Conservation (phyloP, 2,888 invertebrate genomes). For the Aporophyla nigra region DNA sequence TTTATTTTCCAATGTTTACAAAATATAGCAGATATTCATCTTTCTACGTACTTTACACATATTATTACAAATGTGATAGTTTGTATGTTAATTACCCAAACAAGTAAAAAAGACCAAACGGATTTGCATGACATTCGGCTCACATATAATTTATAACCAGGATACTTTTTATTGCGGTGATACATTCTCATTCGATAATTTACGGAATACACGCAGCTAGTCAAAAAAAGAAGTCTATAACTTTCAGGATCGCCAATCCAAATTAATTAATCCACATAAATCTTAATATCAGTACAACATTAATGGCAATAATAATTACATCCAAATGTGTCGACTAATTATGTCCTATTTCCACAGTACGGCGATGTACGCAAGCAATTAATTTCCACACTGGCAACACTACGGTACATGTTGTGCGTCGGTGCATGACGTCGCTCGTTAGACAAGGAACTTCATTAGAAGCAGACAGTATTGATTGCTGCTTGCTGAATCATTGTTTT, state of each 20-base stretch:
- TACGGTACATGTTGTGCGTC: slow-evolving; percentile 37
- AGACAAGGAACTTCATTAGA: slow-evolving; percentile 57
- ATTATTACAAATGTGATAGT: no score
- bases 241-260: not conserved
- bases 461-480: slow-evolving; percentile 43
- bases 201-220: no score
- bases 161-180: no score
- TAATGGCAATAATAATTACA: slow-evolving; percentile 15
- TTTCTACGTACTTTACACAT: no score
- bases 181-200: no score
- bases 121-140: no score
- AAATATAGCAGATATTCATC: not conserved
- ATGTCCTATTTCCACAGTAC: slow-evolving; percentile 21
- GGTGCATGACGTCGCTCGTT: slow-evolving; percentile 51
- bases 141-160: no score
- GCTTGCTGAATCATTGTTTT: slow-evolving; percentile 59
- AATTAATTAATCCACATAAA: slow-evolving; percentile 3
- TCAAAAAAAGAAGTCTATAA: not conserved
- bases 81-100: no score
- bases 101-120: no score
- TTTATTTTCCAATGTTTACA: not conserved
- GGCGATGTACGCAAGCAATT: slow-evolving; percentile 38
- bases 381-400: slow-evolving; percentile 52
- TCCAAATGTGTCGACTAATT: slow-evolving; percentile 19
- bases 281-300: slow-evolving; percentile 1